A percentile compares a stretch with the other conserved stretches of the same genome.
Evolutionary conservation across 2,797 vertebrate genomes (phyloP).

Genomic region (Setipinna tenuifilis): DNA sequence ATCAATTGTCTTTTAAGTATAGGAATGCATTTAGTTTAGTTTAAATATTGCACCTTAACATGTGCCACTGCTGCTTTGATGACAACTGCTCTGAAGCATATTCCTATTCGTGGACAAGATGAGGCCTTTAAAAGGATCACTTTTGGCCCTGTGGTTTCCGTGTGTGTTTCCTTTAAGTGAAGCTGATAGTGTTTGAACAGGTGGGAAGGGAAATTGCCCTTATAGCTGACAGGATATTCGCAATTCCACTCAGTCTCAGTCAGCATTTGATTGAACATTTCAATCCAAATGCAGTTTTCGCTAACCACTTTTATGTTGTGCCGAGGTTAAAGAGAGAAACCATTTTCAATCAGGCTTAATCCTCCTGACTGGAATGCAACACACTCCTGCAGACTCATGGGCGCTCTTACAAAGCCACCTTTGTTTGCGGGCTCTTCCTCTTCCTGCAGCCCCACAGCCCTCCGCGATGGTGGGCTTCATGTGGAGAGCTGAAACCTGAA

Average conservation of each 20-base stretch:
- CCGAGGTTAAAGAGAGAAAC: slow-evolving; percentile 14
- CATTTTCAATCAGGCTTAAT: slow-evolving; percentile 11
- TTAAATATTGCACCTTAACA: background rate
- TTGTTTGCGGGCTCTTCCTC: background rate
- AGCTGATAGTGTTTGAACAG: background rate
- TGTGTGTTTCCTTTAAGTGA: background rate
- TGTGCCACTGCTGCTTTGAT: background rate
- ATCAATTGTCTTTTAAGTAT: background rate
- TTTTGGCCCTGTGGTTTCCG: background rate
- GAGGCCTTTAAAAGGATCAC: slow-evolving; percentile 17
- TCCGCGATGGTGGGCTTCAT: background rate
- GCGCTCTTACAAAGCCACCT: slow-evolving; percentile 9
- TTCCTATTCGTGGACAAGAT: too few species aligned
- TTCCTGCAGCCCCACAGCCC: background rate
- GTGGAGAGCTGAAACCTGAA: background rate
- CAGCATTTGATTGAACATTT: slow-evolving; percentile 18
- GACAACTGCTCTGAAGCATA: background rate
- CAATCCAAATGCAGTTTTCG: slow-evolving; percentile 3
- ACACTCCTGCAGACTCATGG: background rate
- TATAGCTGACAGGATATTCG: slow-evolving; percentile 14
- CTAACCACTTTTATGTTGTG: slow-evolving; percentile 5
- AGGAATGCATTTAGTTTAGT: background rate
- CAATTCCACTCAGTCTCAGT: slow-evolving; percentile 7
- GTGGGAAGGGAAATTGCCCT: slow-evolving; percentile 16
- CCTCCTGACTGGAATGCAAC: background rate